Base-by-base conservation (phyloP, 2,888 invertebrate species). In the Lasioglossum lativentre region DNA sequence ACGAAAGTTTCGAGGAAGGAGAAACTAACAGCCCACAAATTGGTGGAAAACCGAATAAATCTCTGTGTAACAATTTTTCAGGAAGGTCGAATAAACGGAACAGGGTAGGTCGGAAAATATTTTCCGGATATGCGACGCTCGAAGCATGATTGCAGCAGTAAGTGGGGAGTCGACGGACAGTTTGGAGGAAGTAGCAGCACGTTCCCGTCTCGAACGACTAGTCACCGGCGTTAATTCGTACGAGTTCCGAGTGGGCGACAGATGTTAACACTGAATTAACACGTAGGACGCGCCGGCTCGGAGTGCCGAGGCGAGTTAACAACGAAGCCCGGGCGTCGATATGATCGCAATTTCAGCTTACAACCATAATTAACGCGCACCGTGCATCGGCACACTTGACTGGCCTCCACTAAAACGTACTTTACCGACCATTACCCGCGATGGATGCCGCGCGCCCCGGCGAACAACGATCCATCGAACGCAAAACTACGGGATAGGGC, bases 301-400 rank as follows among this genome's bases (percentile, higher is more conserved):
- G 40, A 66, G 81, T 78, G 72, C 81, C 68, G 82, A 74, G 83
- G 85, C 82, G 82, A 88, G 84, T 90, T 90, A 90, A 90, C 90
- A 86, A 75, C 87, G 85, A 86, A 78, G 71, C 86, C 80, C 71
- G 78, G 76, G 75, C 84, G 86, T 90, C 90, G 90, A 90, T 90
- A 90, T 88, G 85, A 90, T 90, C 90, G 89, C 88, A 90, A 90
- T 90, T 90, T 90, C 90, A 89, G 90, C 89, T 90, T 89, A 90
- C 88, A 89, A 82, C 89, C 83, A 89, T 90, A 90, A 90, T 90
- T 90, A 90, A 90, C 90, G 89, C 88, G 84, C n/a, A 79, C 83
- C 81, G 82, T 78, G 85, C 82, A 45, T 74, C 83, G 75, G 75
- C 75, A 85, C 75, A 82, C 85, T 81, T 72, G 87, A 90, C 85